phyloP scores from a whole-genome alignment of 2,113 vertebrate genomes.

The Eurystomus gularis region DNA sequence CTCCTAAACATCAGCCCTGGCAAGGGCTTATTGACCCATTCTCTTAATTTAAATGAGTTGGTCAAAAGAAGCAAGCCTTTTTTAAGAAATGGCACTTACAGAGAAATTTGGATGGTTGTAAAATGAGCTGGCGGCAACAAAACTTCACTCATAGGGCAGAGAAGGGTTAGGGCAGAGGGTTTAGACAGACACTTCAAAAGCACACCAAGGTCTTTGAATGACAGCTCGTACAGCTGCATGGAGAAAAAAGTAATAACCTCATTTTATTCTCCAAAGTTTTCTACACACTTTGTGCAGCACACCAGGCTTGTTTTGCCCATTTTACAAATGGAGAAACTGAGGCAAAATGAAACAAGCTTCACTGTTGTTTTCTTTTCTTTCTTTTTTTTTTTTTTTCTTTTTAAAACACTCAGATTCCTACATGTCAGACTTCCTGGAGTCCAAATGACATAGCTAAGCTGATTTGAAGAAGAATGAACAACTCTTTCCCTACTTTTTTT shows the following conservation, averaged over 20 bases:
- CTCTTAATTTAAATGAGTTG: neutral
- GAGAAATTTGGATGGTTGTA: neutral
- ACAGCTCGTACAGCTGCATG: neutral
- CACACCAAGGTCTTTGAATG: neutral
- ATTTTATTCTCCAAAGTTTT: neutral
- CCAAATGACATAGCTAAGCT: neutral
- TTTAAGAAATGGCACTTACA: fast-evolving
- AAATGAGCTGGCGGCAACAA: neutral
- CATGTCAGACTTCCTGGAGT: neutral
- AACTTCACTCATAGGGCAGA: neutral
- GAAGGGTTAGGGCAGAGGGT: neutral
- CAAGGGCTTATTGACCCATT: neutral
- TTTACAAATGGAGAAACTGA: neutral
- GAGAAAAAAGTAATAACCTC: neutral
- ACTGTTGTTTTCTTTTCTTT: neutral
- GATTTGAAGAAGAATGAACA: neutral
- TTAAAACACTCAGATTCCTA: no score
- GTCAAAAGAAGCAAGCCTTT: neutral
- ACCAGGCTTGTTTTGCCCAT: neutral
- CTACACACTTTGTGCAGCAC: neutral
- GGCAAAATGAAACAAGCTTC: neutral
- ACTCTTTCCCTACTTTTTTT: neutral
- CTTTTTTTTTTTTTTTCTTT: neutral
- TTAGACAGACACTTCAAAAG: neutral
- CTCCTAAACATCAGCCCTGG: neutral